phyloP scores from a whole-genome alignment of 1,140 invertebrate genomes.

The Zaprionus davidi region DNA sequence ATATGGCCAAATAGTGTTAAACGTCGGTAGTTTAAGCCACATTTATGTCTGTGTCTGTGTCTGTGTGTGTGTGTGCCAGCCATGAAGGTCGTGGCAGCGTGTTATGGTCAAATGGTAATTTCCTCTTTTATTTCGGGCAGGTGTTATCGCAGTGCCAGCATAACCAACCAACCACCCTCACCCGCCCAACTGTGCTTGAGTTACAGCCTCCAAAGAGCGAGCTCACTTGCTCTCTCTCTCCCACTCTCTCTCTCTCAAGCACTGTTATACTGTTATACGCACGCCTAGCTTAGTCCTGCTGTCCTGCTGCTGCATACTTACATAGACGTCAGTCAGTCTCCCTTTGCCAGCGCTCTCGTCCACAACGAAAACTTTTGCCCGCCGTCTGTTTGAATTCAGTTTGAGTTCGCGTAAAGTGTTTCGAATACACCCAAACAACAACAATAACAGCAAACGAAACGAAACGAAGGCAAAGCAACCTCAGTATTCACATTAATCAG shows the following conservation, averaged over 20 bases:
- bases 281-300: constrained; percentile 32
- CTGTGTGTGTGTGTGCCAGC: not conserved
- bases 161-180: not conserved
- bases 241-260: constrained; percentile 12
- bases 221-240: not conserved
- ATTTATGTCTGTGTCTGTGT: not conserved
- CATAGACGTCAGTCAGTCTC: constrained; percentile 57
- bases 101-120: constrained; percentile 48
- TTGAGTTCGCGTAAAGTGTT: constrained; percentile 39
- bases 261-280: constrained; percentile 33
- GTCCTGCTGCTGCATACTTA: constrained; percentile 53
- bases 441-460: not conserved
- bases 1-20: constrained; percentile 45
- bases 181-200: not conserved
- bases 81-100: constrained; percentile 34
- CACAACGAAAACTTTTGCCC: constrained; percentile 29
- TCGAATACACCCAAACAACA: constrained; percentile 9
- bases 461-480: constrained; percentile 13
- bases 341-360: constrained; percentile 69
- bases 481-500: constrained; percentile 43
- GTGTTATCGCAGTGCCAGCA: constrained; percentile 22
- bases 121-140: constrained; percentile 34
- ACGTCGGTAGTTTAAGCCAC: constrained; percentile 16
- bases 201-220: constrained; percentile 36
- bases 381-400: not conserved